These are phyloP conservation scores for Centropus unirufus DNA, from an alignment of 2,113 vertebrate species.

Conservation along the genomic window DNA sequence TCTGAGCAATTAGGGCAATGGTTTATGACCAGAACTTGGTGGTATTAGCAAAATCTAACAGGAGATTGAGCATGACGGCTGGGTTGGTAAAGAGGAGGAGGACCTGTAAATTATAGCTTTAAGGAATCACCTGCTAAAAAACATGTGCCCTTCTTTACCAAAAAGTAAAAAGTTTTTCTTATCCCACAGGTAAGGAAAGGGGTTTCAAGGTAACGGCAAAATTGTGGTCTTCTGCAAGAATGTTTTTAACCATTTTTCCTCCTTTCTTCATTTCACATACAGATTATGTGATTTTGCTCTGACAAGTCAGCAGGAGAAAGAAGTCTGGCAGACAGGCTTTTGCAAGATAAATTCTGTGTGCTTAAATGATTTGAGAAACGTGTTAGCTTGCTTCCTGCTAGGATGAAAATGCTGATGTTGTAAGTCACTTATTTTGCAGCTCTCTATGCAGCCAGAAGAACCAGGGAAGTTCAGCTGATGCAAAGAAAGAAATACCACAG, in stretches of 20 bases:
- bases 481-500: neutral
- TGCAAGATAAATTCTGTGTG: conserved; percentile 59
- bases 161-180: neutral
- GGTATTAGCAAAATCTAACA: conserved; percentile 69
- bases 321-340: conserved; percentile 58
- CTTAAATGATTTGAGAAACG: conserved; percentile 70
- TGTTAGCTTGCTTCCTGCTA: conserved; percentile 50
- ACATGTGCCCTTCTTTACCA: neutral
- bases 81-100: neutral
- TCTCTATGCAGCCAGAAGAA: conserved; percentile 27
- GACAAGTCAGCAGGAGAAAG: conserved; percentile 38
- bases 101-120: conserved; percentile 17
- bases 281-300: neutral
- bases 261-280: accelerated
- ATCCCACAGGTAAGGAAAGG: neutral
- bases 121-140: neutral
- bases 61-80: conserved; percentile 3
- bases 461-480: neutral
- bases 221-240: neutral
- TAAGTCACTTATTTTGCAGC: conserved; percentile 48
- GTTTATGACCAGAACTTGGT: conserved; percentile 71
- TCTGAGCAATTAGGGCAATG: conserved; percentile 76
- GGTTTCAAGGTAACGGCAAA: neutral
- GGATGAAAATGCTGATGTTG: conserved; percentile 48
- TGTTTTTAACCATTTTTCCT: neutral